Base-by-base conservation (phyloP, 30 jellyfish, hydroid and myxozoan genomes). In the Chrysaora quinquecirrha region DNA sequence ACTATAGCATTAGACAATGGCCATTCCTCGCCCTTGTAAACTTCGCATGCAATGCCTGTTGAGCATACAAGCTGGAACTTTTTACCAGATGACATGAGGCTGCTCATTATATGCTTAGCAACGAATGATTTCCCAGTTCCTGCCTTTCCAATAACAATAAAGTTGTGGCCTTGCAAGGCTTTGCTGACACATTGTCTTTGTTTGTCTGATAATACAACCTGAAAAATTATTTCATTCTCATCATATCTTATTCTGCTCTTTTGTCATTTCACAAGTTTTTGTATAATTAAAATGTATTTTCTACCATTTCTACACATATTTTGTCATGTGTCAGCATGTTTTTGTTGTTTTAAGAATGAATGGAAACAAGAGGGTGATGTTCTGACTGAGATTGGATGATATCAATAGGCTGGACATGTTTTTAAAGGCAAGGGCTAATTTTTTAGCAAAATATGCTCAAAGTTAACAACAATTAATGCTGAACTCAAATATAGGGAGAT, bases 11-110 rank as follows among this genome's bases (percentile, higher is more conserved):
- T 43, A 43, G 58, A 43, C 58, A 43, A 43, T 43, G 58, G 58
- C 58, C 58, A 43, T 43, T 43, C 58, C 58, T 43, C 58, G 58
- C 58, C 58, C 58, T 43, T 43, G 58, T 43, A 43, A n/a, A n/a
- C n/a, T n/a, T n/a, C n/a, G n/a, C n/a, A n/a, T n/a, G n/a, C n/a
- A n/a, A n/a, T n/a, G n/a, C 58, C 58, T 43, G 58, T 43, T 43
- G 58, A 43, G 58, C 58, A 43, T 43, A 43, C 58, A 43, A 43
- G 58, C 58, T 43, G 58, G 58, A 43, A 43, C 58, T 9, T 43
- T 43, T 43, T 6, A 43, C 58, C 9, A 43, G 58, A 43, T 43
- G 58, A 43, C 58, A 43, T 43, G 58, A 43, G 58, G 16, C 58
- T 43, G 58, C 58, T 43, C 58, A 43, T 43, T 43, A 43, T 43